These are phyloP conservation scores for Prostheceraeus crozeri DNA, from an alignment of 2,888 invertebrate genomes.

Conservation along the genomic window DNA sequence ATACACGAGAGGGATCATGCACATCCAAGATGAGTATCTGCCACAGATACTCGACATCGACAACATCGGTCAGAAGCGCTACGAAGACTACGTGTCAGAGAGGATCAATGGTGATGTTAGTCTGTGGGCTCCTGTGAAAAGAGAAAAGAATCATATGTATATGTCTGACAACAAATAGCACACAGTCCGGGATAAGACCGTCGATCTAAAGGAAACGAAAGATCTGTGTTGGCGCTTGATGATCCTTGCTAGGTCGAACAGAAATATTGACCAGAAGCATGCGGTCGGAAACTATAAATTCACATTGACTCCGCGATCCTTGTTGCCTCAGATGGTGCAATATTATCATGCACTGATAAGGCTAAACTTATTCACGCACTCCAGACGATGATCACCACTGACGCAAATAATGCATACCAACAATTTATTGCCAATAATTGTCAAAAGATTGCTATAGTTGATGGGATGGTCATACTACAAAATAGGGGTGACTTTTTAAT, in stretches of 20 bases:
- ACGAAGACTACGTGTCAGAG: conserved; percentile 41
- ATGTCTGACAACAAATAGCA: conserved; percentile 36
- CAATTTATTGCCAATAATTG: background rate
- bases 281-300: conserved; percentile 25
- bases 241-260: conserved; percentile 35
- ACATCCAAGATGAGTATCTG: conserved; percentile 39
- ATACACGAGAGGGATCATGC: too few relatives aligned
- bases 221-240: conserved; percentile 35
- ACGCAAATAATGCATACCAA: background rate
- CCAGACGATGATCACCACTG: conserved; percentile 18
- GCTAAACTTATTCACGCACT: conserved; percentile 33
- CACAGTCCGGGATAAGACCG: conserved; percentile 36
- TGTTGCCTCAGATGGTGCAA: conserved; percentile 32
- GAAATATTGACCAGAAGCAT: conserved; percentile 35
- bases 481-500: too few relatives aligned
- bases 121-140: conserved; percentile 39
- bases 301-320: conserved; percentile 33
- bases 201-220: conserved; percentile 39
- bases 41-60: conserved; percentile 39
- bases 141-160: conserved; percentile 37
- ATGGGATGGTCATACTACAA: conserved; percentile 23
- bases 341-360: conserved; percentile 25
- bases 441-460: conserved; percentile 19
- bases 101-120: conserved; percentile 40
- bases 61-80: conserved; percentile 39